A percentile compares a stretch with the other conserved stretches of the same genome.
These are phyloP conservation scores for Drosophila subquinaria DNA, from an alignment of 2,888 invertebrate genomes.

Conservation along the genomic window DNA sequence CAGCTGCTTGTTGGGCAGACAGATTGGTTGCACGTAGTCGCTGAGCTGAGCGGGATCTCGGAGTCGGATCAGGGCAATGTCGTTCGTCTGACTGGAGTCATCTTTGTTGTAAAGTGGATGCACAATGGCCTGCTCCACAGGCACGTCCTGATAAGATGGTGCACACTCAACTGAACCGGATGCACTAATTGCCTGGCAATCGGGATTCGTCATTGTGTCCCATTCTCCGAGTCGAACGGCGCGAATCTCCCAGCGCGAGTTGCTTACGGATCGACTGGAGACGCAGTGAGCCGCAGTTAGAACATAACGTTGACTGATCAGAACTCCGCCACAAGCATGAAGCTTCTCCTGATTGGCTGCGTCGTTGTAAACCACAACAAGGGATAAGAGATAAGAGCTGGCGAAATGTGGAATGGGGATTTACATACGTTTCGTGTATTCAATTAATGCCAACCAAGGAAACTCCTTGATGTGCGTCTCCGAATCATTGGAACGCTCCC, in stretches of 20 bases:
- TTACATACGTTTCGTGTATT: slow-evolving; percentile 57
- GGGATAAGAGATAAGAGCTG: slow-evolving; percentile 33
- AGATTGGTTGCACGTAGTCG: slow-evolving; percentile 66
- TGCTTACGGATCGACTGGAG: slow-evolving; percentile 17
- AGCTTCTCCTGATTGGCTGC: slow-evolving; percentile 57
- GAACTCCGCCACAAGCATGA: slow-evolving; percentile 70
- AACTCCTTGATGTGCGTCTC: slow-evolving; percentile 65
- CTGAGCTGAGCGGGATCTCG: slow-evolving; percentile 32
- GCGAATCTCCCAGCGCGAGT: slow-evolving; percentile 30
- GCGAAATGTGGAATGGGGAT: slow-evolving; percentile 5
- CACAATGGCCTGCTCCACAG: slow-evolving; percentile 44
- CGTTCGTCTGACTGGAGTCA: slow-evolving; percentile 39
- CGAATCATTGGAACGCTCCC: slow-evolving; percentile 50
- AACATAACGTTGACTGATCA: slow-evolving; percentile 65
- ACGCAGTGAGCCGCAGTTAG: slow-evolving; percentile 68
- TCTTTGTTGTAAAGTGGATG: slow-evolving; percentile 41
- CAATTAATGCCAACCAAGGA: slow-evolving; percentile 69
- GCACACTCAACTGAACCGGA: slow-evolving; percentile 47
- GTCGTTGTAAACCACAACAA: slow-evolving; percentile 5
- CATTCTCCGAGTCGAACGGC: slow-evolving; percentile 68
- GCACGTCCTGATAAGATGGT: slow-evolving; percentile 62
- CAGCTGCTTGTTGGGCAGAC: slow-evolving; percentile 63
- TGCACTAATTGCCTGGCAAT: slow-evolving; percentile 49
- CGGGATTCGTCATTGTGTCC: slow-evolving; percentile 71
- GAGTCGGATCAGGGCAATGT: slow-evolving; percentile 66